phyloP scores from a whole-genome alignment of 2,113 vertebrate species.

The Cariama cristata region DNA sequence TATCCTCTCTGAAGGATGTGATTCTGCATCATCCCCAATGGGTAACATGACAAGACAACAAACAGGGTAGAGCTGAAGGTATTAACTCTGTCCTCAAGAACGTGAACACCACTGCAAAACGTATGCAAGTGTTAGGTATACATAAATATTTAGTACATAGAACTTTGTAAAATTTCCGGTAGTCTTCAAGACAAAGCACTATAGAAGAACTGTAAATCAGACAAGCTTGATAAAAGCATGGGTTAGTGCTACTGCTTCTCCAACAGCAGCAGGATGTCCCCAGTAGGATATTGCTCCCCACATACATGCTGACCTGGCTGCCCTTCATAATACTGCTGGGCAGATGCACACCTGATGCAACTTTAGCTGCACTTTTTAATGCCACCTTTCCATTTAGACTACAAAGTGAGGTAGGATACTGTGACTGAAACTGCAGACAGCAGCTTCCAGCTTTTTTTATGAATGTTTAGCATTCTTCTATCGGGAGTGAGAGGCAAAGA shows the following conservation, averaged over 20 bases:
- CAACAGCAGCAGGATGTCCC: neutral
- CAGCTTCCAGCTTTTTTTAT: neutral
- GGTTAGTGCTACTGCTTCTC: neutral
- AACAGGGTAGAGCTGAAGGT: neutral
- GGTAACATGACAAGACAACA: neutral
- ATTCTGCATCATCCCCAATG: neutral
- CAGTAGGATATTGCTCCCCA: neutral
- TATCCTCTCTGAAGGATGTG: neutral
- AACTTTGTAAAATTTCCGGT: neutral
- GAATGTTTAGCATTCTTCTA: neutral
- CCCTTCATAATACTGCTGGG: neutral
- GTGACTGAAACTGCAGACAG: neutral
- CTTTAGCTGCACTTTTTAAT: neutral
- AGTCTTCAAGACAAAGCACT: neutral
- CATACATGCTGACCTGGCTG: neutral
- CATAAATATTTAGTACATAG: neutral
- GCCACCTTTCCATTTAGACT: neutral
- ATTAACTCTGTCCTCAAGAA: neutral
- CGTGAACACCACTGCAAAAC: neutral
- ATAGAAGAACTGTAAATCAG: neutral
- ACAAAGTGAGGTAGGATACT: neutral
- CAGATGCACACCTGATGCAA: rapidly evolving
- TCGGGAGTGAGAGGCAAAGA: neutral
- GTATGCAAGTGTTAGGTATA: neutral
- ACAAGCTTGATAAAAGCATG: neutral